Evolutionary conservation across 2,113 vertebrate genomes (phyloP).

Genomic region (Ceyx melanurus): DNA sequence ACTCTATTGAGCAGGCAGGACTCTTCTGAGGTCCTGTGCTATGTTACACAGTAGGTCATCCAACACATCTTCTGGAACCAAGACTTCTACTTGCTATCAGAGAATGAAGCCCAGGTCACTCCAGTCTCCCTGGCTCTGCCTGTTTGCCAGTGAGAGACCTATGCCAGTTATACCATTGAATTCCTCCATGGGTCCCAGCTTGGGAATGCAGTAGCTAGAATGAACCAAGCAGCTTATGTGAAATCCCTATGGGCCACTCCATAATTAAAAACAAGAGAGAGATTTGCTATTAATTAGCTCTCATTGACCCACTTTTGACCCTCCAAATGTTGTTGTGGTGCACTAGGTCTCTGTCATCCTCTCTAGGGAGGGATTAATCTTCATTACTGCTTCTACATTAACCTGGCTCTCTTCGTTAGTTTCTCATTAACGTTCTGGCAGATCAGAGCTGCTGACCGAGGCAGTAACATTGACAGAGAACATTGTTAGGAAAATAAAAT

Average conservation of each 20-base stretch:
- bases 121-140: neutral
- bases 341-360: neutral
- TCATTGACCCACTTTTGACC: constrained; percentile 49
- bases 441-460: neutral
- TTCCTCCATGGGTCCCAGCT: neutral
- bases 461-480: neutral
- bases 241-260: neutral
- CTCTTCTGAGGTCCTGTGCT: neutral
- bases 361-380: constrained; percentile 49
- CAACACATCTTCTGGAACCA: neutral
- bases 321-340: neutral
- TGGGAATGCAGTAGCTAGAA: neutral
- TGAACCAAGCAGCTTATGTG: neutral
- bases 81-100: neutral
- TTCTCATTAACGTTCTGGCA: neutral
- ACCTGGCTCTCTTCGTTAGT: neutral
- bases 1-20: neutral
- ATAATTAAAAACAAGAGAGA: constrained; percentile 44
- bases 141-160: neutral
- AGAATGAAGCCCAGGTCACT: neutral
- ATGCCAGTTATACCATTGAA: neutral
- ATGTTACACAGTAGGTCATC: neutral
- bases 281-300: constrained; percentile 50
- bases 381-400: constrained; percentile 34
- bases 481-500: neutral